Evolutionary conservation across 2,113 vertebrate species (phyloP), one percentile per base, ranked within the genome.

Genomic region (Arizona elegans): DNA sequence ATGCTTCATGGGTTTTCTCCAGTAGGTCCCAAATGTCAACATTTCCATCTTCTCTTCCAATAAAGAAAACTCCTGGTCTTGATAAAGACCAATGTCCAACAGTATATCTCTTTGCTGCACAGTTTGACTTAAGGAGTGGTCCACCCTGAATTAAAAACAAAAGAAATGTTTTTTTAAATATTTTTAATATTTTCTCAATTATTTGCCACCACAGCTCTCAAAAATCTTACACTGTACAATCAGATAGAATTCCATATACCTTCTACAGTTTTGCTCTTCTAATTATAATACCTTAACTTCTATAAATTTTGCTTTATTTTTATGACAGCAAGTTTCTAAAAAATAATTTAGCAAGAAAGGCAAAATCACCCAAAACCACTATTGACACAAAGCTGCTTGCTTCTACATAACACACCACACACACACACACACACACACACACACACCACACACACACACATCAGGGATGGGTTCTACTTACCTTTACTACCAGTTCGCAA

Each of bases 1-100:
- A 95, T 10, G 99, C 98, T 90, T 98, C 97, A 0, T 98, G 97
- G 26, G 97, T 98, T 96, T 99, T 98, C 94, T 98, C 98, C 96
- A 99, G 87, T 90, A 99, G 97, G 96, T 99, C 98, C 99, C 99
- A 99, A 92, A 98, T 97, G n/a, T 99, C 98, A 0, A 99, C 94
- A 75, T 96, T 98, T 70, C 99, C 99, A 11, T 99, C 97, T 1
- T 98, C 98, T 97, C 97, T 98, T 50, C 98, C 99, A 29, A 99
- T 97, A 94, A 99, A 99, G 96, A 99, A 98, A 70, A 99, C 98
- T 0, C 98, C 98, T 0, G 99, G 98, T 75, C 98, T 97, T 10
- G 98, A 98, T 91, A 97, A 96, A 85, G 99, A 99, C 99, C 99
- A 99, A 93, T 98, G 98, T n/a, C 98, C 99, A 0, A 62, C 95